Evolutionary conservation across 1,140 invertebrate species (phyloP), one percentile per base, ranked within the genome.

Genomic region (Lepidurus apus): DNA sequence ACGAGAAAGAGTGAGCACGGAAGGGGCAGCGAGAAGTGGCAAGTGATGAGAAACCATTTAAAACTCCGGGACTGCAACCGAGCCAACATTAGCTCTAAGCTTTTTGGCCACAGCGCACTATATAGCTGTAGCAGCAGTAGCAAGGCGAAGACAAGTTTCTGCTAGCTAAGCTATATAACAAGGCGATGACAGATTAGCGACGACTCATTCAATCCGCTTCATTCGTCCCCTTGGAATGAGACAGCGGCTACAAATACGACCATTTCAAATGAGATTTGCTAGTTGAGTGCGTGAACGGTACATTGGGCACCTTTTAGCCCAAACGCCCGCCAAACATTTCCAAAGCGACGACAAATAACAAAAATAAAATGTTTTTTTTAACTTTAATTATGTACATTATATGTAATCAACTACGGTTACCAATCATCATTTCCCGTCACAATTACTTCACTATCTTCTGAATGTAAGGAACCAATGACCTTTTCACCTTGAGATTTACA

Each of bases 141-240:
- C 53, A 17, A 65, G 21, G 53, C 53, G 53, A 65, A 65, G 53
- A 65, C 21, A 65, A 65, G 53, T 65, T 65, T 65, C 53, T 65
- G 53, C 53, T 65, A 7, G 53, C 9, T 65, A 65, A 65, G 53
- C 53, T 21, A 65, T 65, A 65, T 65, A 65, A 65, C 53, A 65
- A 65, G 53, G 53, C 53, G 53, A 65, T 65, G 53, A 65, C 53
- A 65, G 53, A 65, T 65, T 21, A 65, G 53, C 53, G 53, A 65
- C 53, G 53, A n/a, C 53, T 65, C 53, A 65, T 65, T 65, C 53
- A 65, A 65, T 65, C 53, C 53, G 21, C 53, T 65, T 65, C 53
- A 8, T 65, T 65, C 53, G 21, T 65, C 53, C 21, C 53, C 53
- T 65, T 65, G 13, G 53, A 65, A 21, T 65, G 53, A 65, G 53